Percentiles rank a stretch among this genome's conserved stretches.
phyloP scores from a whole-genome alignment of 2,113 vertebrate genomes.

The Fregetta grallaria region DNA sequence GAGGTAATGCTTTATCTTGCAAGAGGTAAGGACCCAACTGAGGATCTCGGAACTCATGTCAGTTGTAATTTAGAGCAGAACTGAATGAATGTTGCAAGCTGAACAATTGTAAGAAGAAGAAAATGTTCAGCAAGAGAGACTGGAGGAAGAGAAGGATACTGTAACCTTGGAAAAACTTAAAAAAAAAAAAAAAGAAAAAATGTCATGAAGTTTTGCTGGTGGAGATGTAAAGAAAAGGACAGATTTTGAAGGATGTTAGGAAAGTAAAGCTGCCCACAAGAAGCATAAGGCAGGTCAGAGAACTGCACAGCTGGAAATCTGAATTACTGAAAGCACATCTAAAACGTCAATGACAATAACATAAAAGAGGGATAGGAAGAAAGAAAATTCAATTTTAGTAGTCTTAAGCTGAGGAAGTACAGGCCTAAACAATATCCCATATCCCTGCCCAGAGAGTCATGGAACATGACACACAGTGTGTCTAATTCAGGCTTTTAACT shows the following conservation, averaged over 20 bases:
- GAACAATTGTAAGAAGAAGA: background rate
- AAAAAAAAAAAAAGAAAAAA: background rate
- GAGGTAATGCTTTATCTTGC: background rate
- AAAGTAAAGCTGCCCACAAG: background rate
- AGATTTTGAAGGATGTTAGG: background rate
- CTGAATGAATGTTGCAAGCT: background rate
- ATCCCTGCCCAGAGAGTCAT: background rate
- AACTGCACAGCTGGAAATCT: background rate
- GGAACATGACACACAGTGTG: background rate
- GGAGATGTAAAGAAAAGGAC: background rate
- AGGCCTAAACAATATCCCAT: background rate
- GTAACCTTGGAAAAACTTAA: background rate
- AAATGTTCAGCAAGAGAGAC: background rate
- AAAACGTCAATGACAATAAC: background rate
- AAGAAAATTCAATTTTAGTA: slow-evolving; percentile 14
- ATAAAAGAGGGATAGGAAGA: background rate
- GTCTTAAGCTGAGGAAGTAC: background rate
- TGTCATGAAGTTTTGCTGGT: accelerated
- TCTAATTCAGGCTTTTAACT: background rate
- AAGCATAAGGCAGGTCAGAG: background rate
- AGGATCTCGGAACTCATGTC: background rate
- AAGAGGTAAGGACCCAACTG: background rate
- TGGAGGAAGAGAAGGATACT: background rate
- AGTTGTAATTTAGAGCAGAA: background rate
- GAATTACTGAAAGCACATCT: background rate